phyloP scores from a whole-genome alignment of 2,113 vertebrate species.

The Menidia beryllina region DNA sequence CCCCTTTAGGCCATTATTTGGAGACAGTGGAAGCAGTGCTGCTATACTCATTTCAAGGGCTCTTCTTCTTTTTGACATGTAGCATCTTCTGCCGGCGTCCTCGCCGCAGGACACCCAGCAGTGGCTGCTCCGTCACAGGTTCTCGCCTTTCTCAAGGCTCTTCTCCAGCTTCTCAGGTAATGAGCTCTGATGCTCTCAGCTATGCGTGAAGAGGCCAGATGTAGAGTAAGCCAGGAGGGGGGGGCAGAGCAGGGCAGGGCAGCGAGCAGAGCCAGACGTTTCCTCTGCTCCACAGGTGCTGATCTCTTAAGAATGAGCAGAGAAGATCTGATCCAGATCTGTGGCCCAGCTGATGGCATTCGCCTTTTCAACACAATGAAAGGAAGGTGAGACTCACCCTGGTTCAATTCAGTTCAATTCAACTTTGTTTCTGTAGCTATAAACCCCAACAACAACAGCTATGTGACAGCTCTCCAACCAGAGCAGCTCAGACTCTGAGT shows the following conservation, averaged over 20 bases:
- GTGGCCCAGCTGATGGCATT: constrained; percentile 94
- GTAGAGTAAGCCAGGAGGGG: too few species aligned
- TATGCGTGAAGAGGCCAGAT: too few species aligned
- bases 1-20: constrained; percentile 72
- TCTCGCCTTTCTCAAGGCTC: constrained; percentile 92
- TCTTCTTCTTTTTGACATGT: constrained; percentile 87
- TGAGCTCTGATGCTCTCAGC: fast-evolving
- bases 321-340: constrained; percentile 94
- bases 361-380: constrained; percentile 95
- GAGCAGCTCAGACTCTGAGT: too few species aligned
- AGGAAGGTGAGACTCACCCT: constrained; percentile 85
- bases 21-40: constrained; percentile 75
- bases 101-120: constrained; percentile 92
- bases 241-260: not conserved
- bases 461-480: too few species aligned
- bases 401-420: too few species aligned
- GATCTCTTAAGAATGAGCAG: constrained; percentile 94
- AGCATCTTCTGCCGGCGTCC: constrained; percentile 91
- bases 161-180: constrained; percentile 94
- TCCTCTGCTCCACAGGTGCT: constrained; percentile 80
- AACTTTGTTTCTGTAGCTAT: too few species aligned
- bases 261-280: not conserved
- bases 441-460: too few species aligned
- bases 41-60: constrained; percentile 79
- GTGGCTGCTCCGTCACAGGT: constrained; percentile 92